phyloP scores from a whole-genome alignment of 2,888 invertebrate species.

The Sericinus montela region DNA sequence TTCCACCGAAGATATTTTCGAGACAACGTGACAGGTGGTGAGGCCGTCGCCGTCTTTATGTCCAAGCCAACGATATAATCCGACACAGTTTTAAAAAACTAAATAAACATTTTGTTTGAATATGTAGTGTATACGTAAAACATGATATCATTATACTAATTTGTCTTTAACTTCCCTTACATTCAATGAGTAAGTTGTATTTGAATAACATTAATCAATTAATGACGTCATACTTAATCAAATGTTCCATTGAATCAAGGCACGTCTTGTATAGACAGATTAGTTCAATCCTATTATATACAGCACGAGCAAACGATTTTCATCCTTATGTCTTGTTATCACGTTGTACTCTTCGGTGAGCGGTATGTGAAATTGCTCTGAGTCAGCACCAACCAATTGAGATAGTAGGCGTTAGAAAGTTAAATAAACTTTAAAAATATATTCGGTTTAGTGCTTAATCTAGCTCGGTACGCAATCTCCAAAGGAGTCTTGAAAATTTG shows the following conservation, averaged over 20 bases:
- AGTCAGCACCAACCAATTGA: background rate
- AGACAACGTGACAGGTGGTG: no score
- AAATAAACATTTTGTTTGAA: no score
- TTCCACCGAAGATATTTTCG: no score
- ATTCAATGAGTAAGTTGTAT: background rate
- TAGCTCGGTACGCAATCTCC: no score
- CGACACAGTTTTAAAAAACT: no score
- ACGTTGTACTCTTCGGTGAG: background rate
- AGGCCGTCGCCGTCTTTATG: no score
- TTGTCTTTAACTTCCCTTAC: no score
- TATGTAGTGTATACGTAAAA: no score
- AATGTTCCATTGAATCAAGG: slow-evolving; percentile 1
- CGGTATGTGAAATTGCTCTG: background rate
- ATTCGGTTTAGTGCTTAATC: no score
- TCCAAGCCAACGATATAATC: no score
- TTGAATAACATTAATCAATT: background rate
- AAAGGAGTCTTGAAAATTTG: no score
- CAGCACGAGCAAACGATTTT: background rate
- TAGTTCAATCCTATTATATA: background rate
- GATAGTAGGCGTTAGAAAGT: slow-evolving; percentile 1
- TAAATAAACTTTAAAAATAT: background rate
- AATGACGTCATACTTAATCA: slow-evolving; percentile 1
- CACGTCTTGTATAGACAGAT: background rate
- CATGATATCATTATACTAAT: no score
- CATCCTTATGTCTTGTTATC: background rate